Evolutionary conservation across 2,113 vertebrate species (phyloP), one percentile per base, ranked within the genome.

Genomic region (Pseudorasbora parva): DNA sequence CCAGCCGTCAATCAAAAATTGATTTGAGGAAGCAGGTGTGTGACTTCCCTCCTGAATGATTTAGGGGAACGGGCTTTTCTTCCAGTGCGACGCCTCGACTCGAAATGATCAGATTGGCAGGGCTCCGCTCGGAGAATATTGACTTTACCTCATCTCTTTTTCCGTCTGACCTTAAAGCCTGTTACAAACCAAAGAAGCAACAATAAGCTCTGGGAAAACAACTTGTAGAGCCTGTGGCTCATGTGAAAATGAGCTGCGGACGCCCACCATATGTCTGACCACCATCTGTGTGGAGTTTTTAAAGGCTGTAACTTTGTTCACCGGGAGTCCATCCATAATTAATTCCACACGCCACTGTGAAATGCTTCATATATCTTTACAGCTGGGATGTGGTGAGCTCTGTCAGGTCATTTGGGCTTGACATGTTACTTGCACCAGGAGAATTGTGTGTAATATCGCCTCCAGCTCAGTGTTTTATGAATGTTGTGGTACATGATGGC

Each of bases 21-120:
- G 49, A 62, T 81, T 77, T 54, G n/a, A 33, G 27, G 71, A 81
- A 77, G 78, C 78, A 81, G 82, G 82, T 71, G 86, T 77, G 79
- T 62, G 51, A 62, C 51, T 84, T 71, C 54, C 62, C 51, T 37
- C 14, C 11, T 25, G 56, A 83, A 80, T 64, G 84, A 75, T 87
- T 81, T 75, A 75, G 33, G 66, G n/a, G n/a, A 45, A 60, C 5
- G 2, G 25, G n/a, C 25, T 60, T 30, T 66, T 14, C 43, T 72
- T 59, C n/a, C 30, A 62, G 81, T 30, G 11, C 8, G 10, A 37
- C 23, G 9, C 23, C 71, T 56, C 64, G 21, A 11, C 57, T 60
- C 27, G n/a, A 33, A 69, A 69, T 51, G 51, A 77, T 77, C 64
- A 78, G 85, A 82, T 64, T 57, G 47, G n/a, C 62, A 43, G 54